Percentiles rank a stretch among this genome's conserved stretches.
phyloP scores from a whole-genome alignment of 1,140 invertebrate genomes.

The Rhyzopertha dominica region DNA sequence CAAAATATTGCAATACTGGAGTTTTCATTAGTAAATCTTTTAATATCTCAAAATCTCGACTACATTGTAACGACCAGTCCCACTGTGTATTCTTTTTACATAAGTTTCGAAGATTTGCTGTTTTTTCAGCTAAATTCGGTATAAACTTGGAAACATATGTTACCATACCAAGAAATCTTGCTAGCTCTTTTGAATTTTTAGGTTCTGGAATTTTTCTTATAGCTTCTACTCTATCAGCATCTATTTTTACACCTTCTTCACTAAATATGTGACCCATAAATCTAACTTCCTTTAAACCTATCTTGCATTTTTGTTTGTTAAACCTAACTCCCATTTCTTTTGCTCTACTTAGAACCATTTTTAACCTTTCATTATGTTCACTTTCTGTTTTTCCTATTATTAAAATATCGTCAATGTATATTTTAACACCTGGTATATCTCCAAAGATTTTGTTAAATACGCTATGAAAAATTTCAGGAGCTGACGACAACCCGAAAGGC shows the following conservation, averaged over 20 bases:
- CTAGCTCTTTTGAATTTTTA: conserved; percentile 33
- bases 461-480: conserved; percentile 30
- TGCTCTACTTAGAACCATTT: conserved; percentile 24
- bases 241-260: conserved; percentile 3
- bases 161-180: conserved; percentile 35
- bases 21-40: no score
- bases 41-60: no score
- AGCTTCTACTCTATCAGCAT: conserved; percentile 21
- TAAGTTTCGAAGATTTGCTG: no score
- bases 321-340: conserved; percentile 26
- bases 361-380: conserved; percentile 5
- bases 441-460: conserved; percentile 16
- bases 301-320: conserved; percentile 32
- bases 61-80: no score
- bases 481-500: conserved; percentile 35
- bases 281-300: conserved; percentile 17
- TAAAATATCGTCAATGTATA: conserved; percentile 21
- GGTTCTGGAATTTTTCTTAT: conserved; percentile 28
- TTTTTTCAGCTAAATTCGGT: no score
- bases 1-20: no score
- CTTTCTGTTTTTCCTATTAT: conserved; percentile 5
- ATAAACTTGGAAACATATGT: no score
- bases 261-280: conserved; percentile 6
- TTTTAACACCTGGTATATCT: conserved; percentile 19
- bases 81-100: no score